A percentile compares a stretch with the other conserved stretches of the same genome.
These are phyloP conservation scores for Drosophila crucigera DNA, from an alignment of 2,888 invertebrate genomes.

Conservation along the genomic window DNA sequence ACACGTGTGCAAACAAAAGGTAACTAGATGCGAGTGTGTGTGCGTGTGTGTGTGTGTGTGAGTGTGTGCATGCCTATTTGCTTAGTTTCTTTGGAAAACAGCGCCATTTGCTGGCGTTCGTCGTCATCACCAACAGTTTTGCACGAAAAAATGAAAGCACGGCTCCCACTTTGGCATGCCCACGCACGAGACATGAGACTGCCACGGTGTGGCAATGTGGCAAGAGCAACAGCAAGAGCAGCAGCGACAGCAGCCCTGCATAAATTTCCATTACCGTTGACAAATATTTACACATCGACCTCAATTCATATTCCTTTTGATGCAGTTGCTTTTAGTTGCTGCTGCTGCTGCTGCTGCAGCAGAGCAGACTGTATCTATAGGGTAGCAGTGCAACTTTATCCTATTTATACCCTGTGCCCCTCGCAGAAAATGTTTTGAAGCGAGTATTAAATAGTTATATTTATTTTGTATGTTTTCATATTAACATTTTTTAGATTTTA, in stretches of 20 bases:
- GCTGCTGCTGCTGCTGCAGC: conserved; percentile 28
- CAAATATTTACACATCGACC: conserved; percentile 83
- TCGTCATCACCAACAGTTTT: conserved; percentile 52
- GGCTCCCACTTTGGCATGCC: conserved; percentile 39
- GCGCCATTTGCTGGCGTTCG: conserved; percentile 38
- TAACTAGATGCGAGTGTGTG: conserved; percentile 20
- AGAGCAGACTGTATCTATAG: neutral
- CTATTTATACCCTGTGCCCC: conserved; percentile 27
- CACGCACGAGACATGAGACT: conserved; percentile 26
- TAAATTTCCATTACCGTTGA: conserved; percentile 83
- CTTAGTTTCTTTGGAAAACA: conserved; percentile 57
- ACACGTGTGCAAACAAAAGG: conserved; percentile 49
- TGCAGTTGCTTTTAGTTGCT: conserved; percentile 76
- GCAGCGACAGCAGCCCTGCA: conserved; percentile 65
- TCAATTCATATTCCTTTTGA: conserved; percentile 81
- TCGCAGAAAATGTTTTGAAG: no score
- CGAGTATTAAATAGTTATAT: neutral
- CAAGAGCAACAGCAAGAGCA: conserved; percentile 16
- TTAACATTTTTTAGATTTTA: neutral
- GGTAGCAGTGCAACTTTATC: conserved; percentile 12
- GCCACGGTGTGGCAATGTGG: conserved; percentile 18
- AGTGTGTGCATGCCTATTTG: conserved; percentile 42
- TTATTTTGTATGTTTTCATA: neutral
- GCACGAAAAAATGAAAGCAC: conserved; percentile 41
- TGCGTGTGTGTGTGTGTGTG: conserved; percentile 17